Percentiles rank a stretch among this genome's conserved stretches.
phyloP scores from a whole-genome alignment of 2,797 vertebrate species.

The Myripristis jacobus region DNA sequence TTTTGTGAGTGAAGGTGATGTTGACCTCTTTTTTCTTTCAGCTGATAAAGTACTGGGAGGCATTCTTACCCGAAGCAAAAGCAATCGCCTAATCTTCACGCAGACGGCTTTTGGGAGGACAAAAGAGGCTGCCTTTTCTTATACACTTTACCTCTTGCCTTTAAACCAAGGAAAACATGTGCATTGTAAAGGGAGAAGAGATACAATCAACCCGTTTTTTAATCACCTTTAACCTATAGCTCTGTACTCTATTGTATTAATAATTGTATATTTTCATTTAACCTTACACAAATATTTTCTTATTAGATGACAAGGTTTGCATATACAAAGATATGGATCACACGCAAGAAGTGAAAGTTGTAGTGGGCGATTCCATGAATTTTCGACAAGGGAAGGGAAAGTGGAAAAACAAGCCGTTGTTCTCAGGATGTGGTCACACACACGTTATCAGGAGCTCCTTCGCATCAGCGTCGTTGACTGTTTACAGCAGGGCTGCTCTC shows the following conservation, averaged over 20 bases:
- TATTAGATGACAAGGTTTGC: constrained; percentile 78
- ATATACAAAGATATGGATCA: constrained; percentile 57
- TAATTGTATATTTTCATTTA: constrained; percentile 91
- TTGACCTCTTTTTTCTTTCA: constrained; percentile 57
- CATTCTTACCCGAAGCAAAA: constrained; percentile 97
- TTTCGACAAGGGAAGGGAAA: constrained; percentile 48
- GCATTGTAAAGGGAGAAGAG: constrained; percentile 78
- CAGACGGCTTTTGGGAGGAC: constrained; percentile 56
- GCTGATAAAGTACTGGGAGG: constrained; percentile 99
- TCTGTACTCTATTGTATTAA: constrained; percentile 82
- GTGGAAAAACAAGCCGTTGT: constrained; percentile 21
- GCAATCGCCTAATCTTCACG: constrained; percentile 91
- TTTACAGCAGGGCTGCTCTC: constrained; percentile 75
- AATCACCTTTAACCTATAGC: constrained; percentile 80
- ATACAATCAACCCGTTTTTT: constrained; percentile 78
- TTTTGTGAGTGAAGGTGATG: not conserved
- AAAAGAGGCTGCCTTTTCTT: constrained; percentile 85
- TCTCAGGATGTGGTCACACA: constrained; percentile 56
- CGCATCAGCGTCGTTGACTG: constrained; percentile 62
- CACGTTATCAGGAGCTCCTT: constrained; percentile 55
- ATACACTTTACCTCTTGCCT: constrained; percentile 90
- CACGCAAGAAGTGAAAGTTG: constrained; percentile 19
- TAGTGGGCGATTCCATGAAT: constrained; percentile 52
- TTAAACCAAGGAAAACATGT: constrained; percentile 79
- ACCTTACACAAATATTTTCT: constrained; percentile 94